A percentile compares a stretch with the other conserved stretches of the same genome.
Evolutionary conservation across 2,113 vertebrate species (phyloP).

Genomic region (Xiphophorus hellerii): DNA sequence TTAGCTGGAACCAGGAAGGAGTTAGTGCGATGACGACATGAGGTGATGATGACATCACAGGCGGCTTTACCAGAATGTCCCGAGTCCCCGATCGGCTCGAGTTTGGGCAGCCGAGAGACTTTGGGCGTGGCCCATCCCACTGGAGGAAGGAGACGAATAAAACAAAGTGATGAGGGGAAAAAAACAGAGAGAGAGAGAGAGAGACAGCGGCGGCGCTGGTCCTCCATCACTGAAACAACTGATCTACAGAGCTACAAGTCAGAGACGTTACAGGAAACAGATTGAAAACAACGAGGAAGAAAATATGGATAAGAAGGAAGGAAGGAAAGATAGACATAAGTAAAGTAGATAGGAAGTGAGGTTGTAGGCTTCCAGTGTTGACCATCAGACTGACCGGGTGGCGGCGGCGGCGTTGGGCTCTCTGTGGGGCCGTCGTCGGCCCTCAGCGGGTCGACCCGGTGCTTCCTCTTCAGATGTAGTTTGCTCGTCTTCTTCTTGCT

Average conservation of each 20-base stretch:
- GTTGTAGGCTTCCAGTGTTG: no score
- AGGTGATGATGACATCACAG: neutral
- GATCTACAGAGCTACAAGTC: no score
- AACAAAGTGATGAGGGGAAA: conserved; percentile 9
- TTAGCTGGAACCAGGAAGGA: conserved; percentile 19
- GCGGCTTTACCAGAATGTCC: conserved; percentile 77
- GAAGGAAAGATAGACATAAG: no score
- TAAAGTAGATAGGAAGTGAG: no score
- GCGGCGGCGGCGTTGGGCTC: conserved; percentile 56
- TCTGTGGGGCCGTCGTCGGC: conserved; percentile 59
- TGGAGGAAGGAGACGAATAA: conserved; percentile 36
- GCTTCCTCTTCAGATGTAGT: conserved; percentile 87
- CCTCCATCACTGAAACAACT: no score
- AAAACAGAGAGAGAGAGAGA: neutral
- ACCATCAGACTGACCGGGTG: conserved; percentile 63
- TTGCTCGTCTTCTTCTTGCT: conserved; percentile 86
- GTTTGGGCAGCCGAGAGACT: conserved; percentile 82
- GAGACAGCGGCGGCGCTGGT: no score
- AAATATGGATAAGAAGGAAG: no score
- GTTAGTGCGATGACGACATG: conserved; percentile 7
- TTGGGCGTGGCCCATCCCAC: conserved; percentile 85
- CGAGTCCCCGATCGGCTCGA: conserved; percentile 79
- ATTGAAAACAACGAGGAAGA: no score
- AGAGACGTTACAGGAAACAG: no score
- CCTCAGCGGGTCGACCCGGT: conserved; percentile 90